Percentiles rank a stretch among this genome's conserved stretches.
Evolutionary conservation across 2,113 vertebrate genomes (phyloP).

Genomic region (Salvelinus fontinalis): DNA sequence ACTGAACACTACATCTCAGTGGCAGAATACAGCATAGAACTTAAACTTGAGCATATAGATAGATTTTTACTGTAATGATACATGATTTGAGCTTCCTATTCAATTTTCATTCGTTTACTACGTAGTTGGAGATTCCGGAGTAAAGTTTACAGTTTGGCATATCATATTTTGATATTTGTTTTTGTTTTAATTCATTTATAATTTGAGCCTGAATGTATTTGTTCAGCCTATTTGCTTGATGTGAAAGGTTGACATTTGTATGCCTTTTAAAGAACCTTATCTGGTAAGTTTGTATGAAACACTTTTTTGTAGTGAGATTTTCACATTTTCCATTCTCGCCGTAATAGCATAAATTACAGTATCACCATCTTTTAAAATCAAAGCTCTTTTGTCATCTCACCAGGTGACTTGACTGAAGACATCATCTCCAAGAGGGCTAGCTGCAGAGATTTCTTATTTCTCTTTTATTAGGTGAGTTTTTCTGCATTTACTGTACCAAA

Average conservation of each 20-base stretch:
- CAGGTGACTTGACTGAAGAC: too few relatives aligned
- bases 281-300: conserved; percentile 45
- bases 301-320: conserved; percentile 14
- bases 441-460: too few relatives aligned
- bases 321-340: too few relatives aligned
- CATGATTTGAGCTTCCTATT: neutral
- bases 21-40: neutral
- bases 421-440: too few relatives aligned
- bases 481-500: neutral
- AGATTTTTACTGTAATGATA: too few relatives aligned
- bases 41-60: neutral
- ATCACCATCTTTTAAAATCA: too few relatives aligned
- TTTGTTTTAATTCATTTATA: neutral
- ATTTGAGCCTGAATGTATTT: neutral
- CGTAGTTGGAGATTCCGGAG: neutral
- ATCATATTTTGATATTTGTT: neutral
- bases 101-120: neutral
- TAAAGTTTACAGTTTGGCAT: too few relatives aligned
- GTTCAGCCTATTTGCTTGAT: neutral
- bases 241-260: conserved; percentile 5
- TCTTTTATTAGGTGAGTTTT: too few relatives aligned
- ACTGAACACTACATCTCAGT: neutral
- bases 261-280: conserved; percentile 13
- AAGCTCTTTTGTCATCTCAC: too few relatives aligned
- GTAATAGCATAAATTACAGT: too few relatives aligned